These are phyloP conservation scores for Ophioderma brevispina DNA, from an alignment of 35 echinoderm and acorn worm species.

Conservation along the genomic window DNA sequence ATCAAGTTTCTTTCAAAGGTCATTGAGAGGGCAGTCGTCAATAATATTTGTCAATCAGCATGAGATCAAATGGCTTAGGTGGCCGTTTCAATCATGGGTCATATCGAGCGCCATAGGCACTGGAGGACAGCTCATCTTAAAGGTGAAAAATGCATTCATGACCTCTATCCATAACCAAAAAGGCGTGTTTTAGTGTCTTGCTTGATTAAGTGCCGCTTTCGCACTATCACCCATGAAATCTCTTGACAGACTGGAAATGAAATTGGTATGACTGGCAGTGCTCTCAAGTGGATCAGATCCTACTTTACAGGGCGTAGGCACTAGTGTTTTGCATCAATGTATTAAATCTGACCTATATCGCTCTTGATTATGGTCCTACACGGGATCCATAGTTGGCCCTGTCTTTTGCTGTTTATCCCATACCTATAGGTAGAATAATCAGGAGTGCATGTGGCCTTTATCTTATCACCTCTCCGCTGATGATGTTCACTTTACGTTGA, in stretches of 20 bases:
- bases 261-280: background rate
- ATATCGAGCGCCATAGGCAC: background rate
- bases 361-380: background rate
- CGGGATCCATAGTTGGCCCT: background rate
- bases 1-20: constrained; percentile 63
- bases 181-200: background rate
- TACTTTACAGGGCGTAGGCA: background rate
- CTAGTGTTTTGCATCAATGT: background rate
- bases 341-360: background rate
- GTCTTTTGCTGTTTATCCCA: too few relatives aligned
- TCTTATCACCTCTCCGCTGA: background rate
- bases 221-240: background rate
- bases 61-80: background rate
- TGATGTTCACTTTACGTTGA: background rate
- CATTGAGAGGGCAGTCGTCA: constrained; percentile 18
- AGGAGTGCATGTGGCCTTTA: background rate
- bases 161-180: background rate
- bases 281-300: too few relatives aligned
- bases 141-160: background rate
- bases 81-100: background rate
- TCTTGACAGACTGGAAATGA: background rate
- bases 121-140: background rate
- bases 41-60: background rate
- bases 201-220: background rate
- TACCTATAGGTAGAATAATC: too few relatives aligned